phyloP scores from a whole-genome alignment of 2,797 vertebrate genomes.

The Babyrousa celebensis region DNA sequence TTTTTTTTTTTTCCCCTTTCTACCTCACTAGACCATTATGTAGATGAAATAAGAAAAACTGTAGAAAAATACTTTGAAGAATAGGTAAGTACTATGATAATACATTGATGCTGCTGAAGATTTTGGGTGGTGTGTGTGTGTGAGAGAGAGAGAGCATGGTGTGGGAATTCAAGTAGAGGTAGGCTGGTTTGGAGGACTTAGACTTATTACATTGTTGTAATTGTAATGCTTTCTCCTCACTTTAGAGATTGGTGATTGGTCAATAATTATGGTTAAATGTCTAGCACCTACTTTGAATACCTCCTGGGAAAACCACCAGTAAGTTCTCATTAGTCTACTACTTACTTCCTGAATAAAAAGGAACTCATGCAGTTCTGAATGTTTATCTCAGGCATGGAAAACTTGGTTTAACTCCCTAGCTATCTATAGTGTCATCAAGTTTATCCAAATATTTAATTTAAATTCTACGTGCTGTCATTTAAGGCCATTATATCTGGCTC shows the following conservation, averaged over 20 bases:
- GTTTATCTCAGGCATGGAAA: conserved; percentile 30
- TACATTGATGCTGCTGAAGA: neutral
- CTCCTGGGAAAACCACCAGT: neutral
- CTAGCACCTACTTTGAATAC: conserved; percentile 39
- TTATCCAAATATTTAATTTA: conserved; percentile 82
- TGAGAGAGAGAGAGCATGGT: neutral
- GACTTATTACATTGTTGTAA: neutral
- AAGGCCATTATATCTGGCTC: conserved; percentile 71
- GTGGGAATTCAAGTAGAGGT: neutral
- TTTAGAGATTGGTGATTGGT: neutral
- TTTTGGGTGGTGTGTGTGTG: conserved; percentile 3
- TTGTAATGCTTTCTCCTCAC: conserved; percentile 38
- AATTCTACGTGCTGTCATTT: conserved; percentile 56
- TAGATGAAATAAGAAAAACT: conserved; percentile 56
- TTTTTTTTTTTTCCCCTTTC: conserved; percentile 11
- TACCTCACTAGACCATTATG: neutral
- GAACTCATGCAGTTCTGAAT: neutral
- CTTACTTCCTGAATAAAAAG: conserved; percentile 41
- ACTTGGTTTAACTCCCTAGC: conserved; percentile 23
- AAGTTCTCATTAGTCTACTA: conserved; percentile 2
- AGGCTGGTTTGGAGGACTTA: neutral
- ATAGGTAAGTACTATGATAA: conserved; percentile 33
- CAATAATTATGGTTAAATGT: conserved; percentile 47
- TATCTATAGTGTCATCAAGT: conserved; percentile 57
- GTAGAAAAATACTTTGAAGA: conserved; percentile 45